Conservation (phyloP, 2,113 vertebrate species). For the Phodopus roborovskii region DNA sequence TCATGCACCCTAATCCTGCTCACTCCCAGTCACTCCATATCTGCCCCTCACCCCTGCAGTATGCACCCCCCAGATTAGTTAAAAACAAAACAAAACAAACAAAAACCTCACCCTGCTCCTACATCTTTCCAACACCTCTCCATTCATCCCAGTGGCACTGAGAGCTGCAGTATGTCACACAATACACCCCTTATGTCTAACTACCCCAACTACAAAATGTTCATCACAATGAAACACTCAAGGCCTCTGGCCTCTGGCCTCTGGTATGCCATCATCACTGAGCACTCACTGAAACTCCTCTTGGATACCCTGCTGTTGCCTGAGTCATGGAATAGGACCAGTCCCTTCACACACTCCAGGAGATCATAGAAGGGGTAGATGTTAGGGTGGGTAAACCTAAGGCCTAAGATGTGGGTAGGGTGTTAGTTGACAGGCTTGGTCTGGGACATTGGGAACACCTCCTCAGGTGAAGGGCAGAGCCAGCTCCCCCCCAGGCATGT, state of each 20-base stretch:
- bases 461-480: neutral
- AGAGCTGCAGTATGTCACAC: neutral
- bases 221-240: neutral
- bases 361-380: neutral
- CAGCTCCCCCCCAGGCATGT: neutral
- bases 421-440: neutral
- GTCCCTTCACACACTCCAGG: neutral
- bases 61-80: neutral
- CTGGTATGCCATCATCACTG: neutral
- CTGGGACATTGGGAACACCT: neutral
- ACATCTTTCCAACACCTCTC: neutral
- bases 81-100: neutral
- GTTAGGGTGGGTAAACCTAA: neutral
- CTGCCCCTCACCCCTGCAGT: neutral
- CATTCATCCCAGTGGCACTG: neutral
- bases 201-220: neutral
- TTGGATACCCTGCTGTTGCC: neutral
- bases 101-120: neutral
- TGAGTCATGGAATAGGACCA: neutral
- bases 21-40: neutral
- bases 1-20: neutral
- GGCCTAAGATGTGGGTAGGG: neutral
- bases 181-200: neutral
- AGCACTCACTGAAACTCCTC: neutral
- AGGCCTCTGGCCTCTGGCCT: no score